Evolutionary conservation across 2,888 invertebrate genomes (phyloP).

Genomic region (Pseudoips prasinana): DNA sequence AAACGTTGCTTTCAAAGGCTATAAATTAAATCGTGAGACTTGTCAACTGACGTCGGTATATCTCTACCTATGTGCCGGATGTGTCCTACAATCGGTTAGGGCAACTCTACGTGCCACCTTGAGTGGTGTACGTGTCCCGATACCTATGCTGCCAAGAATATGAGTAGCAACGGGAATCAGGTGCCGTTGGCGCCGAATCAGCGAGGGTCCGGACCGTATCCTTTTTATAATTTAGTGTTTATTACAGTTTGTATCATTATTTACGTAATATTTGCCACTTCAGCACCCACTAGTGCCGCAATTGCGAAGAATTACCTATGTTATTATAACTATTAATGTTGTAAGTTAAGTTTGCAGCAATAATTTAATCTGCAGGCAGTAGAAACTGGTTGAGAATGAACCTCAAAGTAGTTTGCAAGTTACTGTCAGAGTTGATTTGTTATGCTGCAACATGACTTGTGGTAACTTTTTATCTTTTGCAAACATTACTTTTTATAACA

Average conservation of each 20-base stretch:
- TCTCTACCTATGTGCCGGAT: constrained; percentile 77
- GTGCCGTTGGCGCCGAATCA: constrained; percentile 83
- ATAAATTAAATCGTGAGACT: constrained; percentile 70
- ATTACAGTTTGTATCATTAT: constrained; percentile 53
- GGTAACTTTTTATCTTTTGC: too few relatives aligned
- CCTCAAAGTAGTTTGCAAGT: constrained; percentile 8
- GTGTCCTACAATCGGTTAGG: constrained; percentile 81
- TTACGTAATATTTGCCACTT: constrained; percentile 77
- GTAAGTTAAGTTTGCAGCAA: constrained; percentile 9
- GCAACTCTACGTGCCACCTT: constrained; percentile 83
- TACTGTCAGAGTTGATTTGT: constrained; percentile 18
- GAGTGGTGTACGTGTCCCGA: constrained; percentile 82
- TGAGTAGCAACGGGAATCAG: constrained; percentile 86
- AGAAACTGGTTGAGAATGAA: constrained; percentile 1
- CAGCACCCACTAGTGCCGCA: constrained; percentile 65
- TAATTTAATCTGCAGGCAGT: constrained; percentile 1
- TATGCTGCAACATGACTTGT: too few relatives aligned
- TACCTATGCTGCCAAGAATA: constrained; percentile 83
- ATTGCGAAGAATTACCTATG: constrained; percentile 51
- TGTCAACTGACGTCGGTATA: constrained; percentile 74
- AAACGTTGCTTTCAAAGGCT: constrained; percentile 66
- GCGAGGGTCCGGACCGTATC: constrained; percentile 83
- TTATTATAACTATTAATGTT: constrained; percentile 29
- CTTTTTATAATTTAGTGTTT: constrained; percentile 63
- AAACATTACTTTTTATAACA: too few relatives aligned